A percentile compares a stretch with the other conserved stretches of the same genome.
These are phyloP conservation scores for Sycophaga agraensis DNA, from an alignment of 1,140 invertebrate genomes.

Conservation along the genomic window DNA sequence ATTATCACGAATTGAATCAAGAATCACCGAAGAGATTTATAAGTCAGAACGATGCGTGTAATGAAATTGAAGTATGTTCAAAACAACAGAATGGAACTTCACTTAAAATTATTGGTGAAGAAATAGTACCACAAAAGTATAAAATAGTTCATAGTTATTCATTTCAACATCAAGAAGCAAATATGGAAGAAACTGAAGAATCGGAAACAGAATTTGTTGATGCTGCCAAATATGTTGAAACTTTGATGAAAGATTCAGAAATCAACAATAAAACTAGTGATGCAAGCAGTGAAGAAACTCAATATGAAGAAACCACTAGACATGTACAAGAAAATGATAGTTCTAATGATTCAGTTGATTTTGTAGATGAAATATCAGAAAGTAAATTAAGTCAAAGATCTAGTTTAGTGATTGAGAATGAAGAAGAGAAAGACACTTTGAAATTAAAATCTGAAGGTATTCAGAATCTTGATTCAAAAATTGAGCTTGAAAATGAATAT, in stretches of 20 bases:
- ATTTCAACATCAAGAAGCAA: too few species aligned
- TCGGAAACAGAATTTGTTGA: not conserved
- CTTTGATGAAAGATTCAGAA: not conserved
- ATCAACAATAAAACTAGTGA: not conserved
- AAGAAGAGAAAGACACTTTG: too few species aligned
- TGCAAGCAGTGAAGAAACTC: not conserved
- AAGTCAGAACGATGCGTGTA: not conserved
- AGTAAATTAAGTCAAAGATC: not conserved
- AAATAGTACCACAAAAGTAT: conserved; percentile 13
- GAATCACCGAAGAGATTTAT: not conserved
- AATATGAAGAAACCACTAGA: not conserved
- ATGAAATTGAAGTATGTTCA: not conserved
- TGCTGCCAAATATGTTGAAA: not conserved
- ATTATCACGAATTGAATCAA: not conserved
- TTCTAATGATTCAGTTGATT: too few species aligned
- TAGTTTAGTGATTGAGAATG: not conserved
- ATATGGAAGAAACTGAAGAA: not conserved
- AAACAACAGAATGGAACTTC: not conserved
- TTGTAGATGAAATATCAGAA: too few species aligned
- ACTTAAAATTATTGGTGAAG: conserved; percentile 19
- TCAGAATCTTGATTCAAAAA: too few species aligned
- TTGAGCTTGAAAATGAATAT: too few species aligned
- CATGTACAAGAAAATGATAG: too few species aligned
- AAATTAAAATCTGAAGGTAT: too few species aligned
- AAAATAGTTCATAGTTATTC: conserved; percentile 15